These are phyloP conservation scores for Chlorodrepanis virens DNA, from an alignment of 2,113 vertebrate genomes.

Conservation along the genomic window DNA sequence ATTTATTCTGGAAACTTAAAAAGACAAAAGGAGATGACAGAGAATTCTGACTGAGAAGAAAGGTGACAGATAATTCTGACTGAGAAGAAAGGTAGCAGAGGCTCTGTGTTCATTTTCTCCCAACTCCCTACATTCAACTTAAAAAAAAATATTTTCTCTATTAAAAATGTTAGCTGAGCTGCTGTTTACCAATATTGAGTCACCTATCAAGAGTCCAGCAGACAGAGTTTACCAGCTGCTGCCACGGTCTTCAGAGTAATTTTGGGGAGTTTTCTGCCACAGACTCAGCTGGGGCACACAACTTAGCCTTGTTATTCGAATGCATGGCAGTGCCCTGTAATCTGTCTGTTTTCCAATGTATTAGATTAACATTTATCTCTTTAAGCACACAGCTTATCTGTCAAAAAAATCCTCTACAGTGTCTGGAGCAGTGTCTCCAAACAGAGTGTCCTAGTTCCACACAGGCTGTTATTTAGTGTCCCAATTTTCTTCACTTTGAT, in stretches of 20 bases:
- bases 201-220: neutral
- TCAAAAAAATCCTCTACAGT: constrained; percentile 62
- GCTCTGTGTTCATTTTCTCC: neutral
- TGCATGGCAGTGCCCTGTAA: constrained; percentile 13
- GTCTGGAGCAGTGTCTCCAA: constrained; percentile 54
- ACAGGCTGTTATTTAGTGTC: constrained; percentile 48
- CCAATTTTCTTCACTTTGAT: constrained; percentile 58
- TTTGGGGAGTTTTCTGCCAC: neutral
- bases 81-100: neutral
- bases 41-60: neutral
- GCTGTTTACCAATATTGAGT: neutral
- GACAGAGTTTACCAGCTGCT: neutral
- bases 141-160: neutral
- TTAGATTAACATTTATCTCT: constrained; percentile 71
- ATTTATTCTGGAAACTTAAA: neutral
- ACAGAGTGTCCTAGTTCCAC: constrained; percentile 4
- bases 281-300: neutral
- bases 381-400: constrained; percentile 70
- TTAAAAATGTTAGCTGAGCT: neutral
- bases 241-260: neutral
- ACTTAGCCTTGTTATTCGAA: constrained; percentile 39
- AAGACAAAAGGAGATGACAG: neutral
- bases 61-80: neutral
- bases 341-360: constrained; percentile 61
- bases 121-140: neutral